Evolutionary conservation across 2,797 vertebrate genomes (phyloP).

Genomic region (Anolis apletophallus): DNA sequence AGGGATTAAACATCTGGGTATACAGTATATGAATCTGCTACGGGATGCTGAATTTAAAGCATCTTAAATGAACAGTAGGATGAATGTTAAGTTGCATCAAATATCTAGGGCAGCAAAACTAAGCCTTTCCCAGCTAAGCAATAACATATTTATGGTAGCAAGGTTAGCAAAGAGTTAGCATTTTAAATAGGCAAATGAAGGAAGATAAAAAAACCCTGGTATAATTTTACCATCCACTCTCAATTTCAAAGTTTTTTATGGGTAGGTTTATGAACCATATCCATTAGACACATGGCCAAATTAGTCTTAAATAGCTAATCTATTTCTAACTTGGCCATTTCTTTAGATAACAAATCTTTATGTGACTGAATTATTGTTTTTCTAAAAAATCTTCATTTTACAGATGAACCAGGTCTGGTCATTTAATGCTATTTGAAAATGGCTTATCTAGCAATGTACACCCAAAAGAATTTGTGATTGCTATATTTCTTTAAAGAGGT

Average conservation of each 20-base stretch:
- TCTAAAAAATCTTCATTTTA: constrained; percentile 20
- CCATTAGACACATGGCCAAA: constrained; percentile 35
- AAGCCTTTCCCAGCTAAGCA: background rate
- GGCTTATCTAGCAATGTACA: background rate
- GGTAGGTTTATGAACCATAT: constrained; percentile 29
- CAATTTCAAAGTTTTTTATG: constrained; percentile 21
- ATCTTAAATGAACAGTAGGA: background rate
- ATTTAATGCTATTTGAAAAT: constrained; percentile 17
- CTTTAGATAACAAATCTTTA: constrained; percentile 35
- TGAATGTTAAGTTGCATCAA: background rate
- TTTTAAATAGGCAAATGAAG: constrained; percentile 13
- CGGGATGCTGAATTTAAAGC: background rate
- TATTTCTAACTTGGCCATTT: constrained; percentile 32
- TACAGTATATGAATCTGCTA: background rate
- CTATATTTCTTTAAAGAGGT: background rate
- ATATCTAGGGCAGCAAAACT: background rate
- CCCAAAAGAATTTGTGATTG: constrained; percentile 5
- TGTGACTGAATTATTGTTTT: background rate
- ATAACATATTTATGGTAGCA: background rate
- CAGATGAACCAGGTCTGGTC: background rate
- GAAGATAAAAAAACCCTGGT: constrained; percentile 8
- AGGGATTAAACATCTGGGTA: background rate
- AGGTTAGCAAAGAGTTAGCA: background rate
- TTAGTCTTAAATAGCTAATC: constrained; percentile 37
- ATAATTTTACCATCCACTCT: background rate